Base-by-base conservation (phyloP, 1,140 invertebrate genomes). In the Brachionus rubens region DNA sequence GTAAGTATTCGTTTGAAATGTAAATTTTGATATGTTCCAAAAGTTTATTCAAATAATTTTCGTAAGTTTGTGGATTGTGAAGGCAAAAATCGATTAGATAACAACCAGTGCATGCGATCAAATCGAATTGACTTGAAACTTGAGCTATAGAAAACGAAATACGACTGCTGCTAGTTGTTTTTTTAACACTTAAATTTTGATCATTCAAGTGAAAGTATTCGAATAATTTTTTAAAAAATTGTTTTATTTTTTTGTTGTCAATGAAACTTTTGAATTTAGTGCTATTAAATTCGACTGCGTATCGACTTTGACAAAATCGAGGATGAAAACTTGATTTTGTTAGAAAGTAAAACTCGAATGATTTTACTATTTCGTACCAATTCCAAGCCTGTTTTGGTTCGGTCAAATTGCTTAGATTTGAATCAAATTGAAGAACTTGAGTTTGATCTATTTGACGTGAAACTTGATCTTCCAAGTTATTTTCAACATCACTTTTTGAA, bases 211-310 rank as follows among this genome's bases (percentile, higher is more conserved):
- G 3, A 46, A 65, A 65, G 43, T 41, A 65, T 24, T 65, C 21
- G 36, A 41, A 26, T 26, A 65, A 65, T 65, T 65, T 65, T 28
- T 65, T 41, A 12, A 65, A 65, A 43, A 65, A 65, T 43, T 65
- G 41, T 36, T 43, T 19, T 10, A 65, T n/a, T 26, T 43, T 65
- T 43, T 65, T 41, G 59, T 65, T 65, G 12, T 65, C 36, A 9
- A 43, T 21, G 19, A 65, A 43, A 26, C 12, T 19, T 65, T 65
- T 65, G 12, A 14, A 43, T 24, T 46, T 65, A 2, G 16, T 21
- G 14, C n/a, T 14, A 43, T 43, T 65, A 14, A 65, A 28, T n/a
- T 41, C 40, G 2, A 43, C 16, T 16, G 59, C 40, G 30, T 28
- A 41, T 41, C 43, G 16, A 43, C 59, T 65, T 21, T 36, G 59